These are phyloP conservation scores for Zaprionus davidi DNA, from an alignment of 1,140 invertebrate genomes.

Conservation along the genomic window DNA sequence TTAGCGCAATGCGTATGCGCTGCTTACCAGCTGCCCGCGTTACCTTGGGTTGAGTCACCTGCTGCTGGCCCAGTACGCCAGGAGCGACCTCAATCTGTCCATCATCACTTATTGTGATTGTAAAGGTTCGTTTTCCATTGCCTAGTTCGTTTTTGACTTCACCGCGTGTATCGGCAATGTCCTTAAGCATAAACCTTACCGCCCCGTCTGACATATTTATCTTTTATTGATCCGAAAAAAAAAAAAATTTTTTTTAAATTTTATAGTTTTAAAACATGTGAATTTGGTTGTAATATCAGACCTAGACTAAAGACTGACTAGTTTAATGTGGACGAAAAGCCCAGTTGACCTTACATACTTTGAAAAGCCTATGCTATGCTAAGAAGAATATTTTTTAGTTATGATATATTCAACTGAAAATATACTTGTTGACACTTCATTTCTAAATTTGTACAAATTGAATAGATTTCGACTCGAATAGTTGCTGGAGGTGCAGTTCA, in stretches of 20 bases:
- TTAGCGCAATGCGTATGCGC: slow-evolving; percentile 35
- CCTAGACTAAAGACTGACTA: background rate
- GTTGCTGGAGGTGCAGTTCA: slow-evolving; percentile 4
- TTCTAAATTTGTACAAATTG: slow-evolving; percentile 30
- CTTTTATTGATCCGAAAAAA: slow-evolving; percentile 35
- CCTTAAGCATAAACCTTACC: slow-evolving; percentile 6
- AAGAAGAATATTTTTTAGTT: background rate
- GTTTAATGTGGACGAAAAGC: background rate
- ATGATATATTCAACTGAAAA: background rate
- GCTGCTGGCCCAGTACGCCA: background rate
- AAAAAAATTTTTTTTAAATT: slow-evolving; percentile 6
- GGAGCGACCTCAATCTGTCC: slow-evolving; percentile 42
- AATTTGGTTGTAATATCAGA: background rate
- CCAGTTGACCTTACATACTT: background rate
- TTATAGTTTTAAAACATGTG: background rate
- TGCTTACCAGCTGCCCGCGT: slow-evolving; percentile 9
- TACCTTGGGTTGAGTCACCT: background rate
- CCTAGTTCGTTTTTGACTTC: background rate
- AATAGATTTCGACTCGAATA: background rate
- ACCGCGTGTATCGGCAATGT: background rate
- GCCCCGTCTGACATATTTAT: slow-evolving; percentile 27
- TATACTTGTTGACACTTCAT: background rate
- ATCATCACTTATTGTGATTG: slow-evolving; percentile 45
- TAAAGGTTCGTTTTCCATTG: slow-evolving; percentile 36
- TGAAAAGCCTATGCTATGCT: background rate